Conservation (phyloP, 1,140 invertebrate genomes). For the Ditylenchus dipsaci region DNA sequence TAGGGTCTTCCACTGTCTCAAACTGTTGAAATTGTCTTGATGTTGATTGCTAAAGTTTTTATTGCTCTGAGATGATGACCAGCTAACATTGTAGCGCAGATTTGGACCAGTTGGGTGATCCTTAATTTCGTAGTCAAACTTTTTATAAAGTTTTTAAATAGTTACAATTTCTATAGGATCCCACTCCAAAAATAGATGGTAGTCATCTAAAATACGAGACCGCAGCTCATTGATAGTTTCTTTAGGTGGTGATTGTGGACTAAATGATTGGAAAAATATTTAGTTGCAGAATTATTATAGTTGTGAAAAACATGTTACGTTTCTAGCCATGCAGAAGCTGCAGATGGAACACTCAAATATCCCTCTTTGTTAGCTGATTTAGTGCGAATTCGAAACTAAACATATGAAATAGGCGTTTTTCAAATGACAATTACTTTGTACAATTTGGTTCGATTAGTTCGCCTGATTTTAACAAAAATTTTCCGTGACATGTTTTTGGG, state of each 20-base stretch:
- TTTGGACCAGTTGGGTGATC: slow-evolving; percentile 30
- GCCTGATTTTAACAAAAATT: neutral
- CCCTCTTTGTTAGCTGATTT: slow-evolving; percentile 11
- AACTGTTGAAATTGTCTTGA: slow-evolving; percentile 19
- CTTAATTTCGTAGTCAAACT: slow-evolving; percentile 7
- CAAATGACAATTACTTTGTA: neutral
- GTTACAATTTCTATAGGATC: slow-evolving; percentile 39
- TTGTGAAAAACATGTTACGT: slow-evolving; percentile 1
- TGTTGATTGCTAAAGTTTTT: neutral
- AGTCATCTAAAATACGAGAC: slow-evolving; percentile 32
- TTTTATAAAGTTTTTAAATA: neutral
- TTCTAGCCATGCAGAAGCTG: slow-evolving; percentile 28
- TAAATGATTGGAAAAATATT: too few relatives aligned
- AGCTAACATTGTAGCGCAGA: slow-evolving; percentile 41
- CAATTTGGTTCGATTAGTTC: neutral
- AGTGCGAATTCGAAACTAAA: slow-evolving; percentile 41
- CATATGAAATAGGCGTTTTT: neutral
- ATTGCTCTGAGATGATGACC: slow-evolving; percentile 10
- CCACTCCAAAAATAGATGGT: slow-evolving; percentile 41
- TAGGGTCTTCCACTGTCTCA: slow-evolving; percentile 24
- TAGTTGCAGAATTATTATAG: too few relatives aligned
- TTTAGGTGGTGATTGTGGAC: slow-evolving; percentile 18
- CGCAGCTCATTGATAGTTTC: slow-evolving; percentile 35
- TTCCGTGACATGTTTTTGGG: neutral
- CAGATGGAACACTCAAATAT: slow-evolving; percentile 25